Evolutionary conservation across 1,140 invertebrate species (phyloP), one percentile per base, ranked within the genome.

Genomic region (Heterodera carotae): DNA sequence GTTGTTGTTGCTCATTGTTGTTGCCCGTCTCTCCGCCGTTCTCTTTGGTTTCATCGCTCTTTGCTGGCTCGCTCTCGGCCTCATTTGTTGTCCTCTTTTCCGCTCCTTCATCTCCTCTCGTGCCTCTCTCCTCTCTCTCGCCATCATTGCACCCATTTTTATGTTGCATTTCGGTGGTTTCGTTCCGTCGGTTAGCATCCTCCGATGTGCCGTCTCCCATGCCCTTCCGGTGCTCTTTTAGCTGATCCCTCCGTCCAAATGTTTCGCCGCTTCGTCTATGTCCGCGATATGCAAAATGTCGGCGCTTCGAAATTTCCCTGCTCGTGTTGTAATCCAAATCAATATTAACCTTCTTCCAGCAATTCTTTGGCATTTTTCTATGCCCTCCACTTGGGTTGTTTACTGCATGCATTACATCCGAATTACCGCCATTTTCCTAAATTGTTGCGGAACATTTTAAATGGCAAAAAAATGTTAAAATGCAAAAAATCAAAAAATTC

Each of bases 311-410:
- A 68, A 68, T 48, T 67, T 67, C 59, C 15, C 74, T 53, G 48
- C 48, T 33, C 36, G 74, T 62, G 59, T 78, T 77, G 60, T 80
- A 80, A 56, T 80, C 68, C 66, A 80, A 39, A 25, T 80, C 79
- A 33, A 80, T 80, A 68, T 80, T 75, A 33, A 80, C 56, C 60
- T 80, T 80, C 67, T 80, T 80, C 79, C 79, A 80, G 68, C 53
- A 71, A 56, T 80, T 75, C 60, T 80, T 80, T 22, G 66, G 60
- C 34, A 80, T 31, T 75, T 80, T 80, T 62, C 59, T 74, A 56
- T 39, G 66, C 59, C 72, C 72, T 15, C 72, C 72, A 74, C 56
- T 56, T 25, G 72, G 72, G 29, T 25, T 64, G 12, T 43, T 69
- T 48, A 69, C 34, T 36, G 29, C 36, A 18, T 22, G 18, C 33